A percentile compares a stretch with the other conserved stretches of the same genome.
These are phyloP conservation scores for Glaucopsyche alexis DNA, from an alignment of 2,888 invertebrate genomes.

Conservation along the genomic window DNA sequence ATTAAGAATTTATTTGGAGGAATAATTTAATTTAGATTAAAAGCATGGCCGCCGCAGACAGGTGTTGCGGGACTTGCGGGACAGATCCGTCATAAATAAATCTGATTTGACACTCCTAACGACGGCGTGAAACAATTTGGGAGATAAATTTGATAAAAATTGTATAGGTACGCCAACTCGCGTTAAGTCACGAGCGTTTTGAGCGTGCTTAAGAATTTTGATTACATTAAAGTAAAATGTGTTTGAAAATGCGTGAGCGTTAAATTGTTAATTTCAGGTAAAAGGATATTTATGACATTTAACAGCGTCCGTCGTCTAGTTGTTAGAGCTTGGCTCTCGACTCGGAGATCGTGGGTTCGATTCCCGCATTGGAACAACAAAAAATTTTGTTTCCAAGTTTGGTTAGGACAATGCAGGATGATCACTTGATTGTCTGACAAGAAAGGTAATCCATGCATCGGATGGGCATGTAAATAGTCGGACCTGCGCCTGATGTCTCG, in stretches of 20 bases:
- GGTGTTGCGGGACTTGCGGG: slow-evolving; percentile 53
- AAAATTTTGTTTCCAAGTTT: too few species aligned
- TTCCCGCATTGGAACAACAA: too few species aligned
- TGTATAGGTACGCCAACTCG: slow-evolving; percentile 37
- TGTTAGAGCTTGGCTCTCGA: too few species aligned
- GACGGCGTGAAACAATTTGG: slow-evolving; percentile 56
- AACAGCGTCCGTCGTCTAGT: too few species aligned
- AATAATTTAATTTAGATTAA: slow-evolving; percentile 35
- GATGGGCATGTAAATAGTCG: too few species aligned
- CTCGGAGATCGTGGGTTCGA: too few species aligned
- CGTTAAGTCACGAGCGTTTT: slow-evolving; percentile 35
- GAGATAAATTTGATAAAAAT: slow-evolving; percentile 43
- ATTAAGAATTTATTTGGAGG: slow-evolving; percentile 14
- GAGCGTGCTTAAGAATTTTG: slow-evolving; percentile 22
- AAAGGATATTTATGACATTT: background rate
- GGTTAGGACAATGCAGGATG: too few species aligned
- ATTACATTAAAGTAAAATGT: slow-evolving; percentile 34
- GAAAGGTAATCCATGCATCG: too few species aligned
- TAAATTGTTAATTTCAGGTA: background rate
- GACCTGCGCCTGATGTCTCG: too few species aligned
- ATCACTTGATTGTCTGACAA: too few species aligned
- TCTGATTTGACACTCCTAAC: slow-evolving; percentile 70
- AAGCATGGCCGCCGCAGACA: slow-evolving; percentile 42
- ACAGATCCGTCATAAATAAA: slow-evolving; percentile 72
- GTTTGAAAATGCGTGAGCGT: slow-evolving; percentile 24